Conservation (phyloP, 2,888 invertebrate species). For the Melieria crassipennis region DNA sequence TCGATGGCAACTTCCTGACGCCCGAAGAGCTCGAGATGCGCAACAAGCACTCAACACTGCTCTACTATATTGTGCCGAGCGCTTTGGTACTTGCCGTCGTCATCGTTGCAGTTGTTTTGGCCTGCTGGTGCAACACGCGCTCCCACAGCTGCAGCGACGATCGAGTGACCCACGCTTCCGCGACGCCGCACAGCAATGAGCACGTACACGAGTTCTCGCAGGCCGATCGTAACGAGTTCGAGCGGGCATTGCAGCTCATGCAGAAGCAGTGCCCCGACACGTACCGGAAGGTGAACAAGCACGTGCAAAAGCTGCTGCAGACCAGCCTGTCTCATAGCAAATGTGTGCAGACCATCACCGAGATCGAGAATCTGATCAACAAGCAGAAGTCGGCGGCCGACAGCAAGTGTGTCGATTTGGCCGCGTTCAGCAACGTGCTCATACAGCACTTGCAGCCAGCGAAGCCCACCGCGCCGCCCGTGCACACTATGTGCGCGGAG, state of each 20-base stretch:
- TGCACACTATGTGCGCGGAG: constrained; percentile 6
- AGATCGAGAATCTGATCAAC: constrained; percentile 52
- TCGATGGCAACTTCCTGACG: constrained; percentile 55
- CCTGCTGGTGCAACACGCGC: constrained; percentile 2
- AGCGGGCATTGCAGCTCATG: constrained; percentile 51
- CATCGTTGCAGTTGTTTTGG: constrained; percentile 38
- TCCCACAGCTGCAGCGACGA: constrained; percentile 12
- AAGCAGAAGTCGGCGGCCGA: constrained; percentile 48
- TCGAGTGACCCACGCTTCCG: no score
- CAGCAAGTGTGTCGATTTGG: constrained; percentile 45
- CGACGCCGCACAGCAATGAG: constrained; percentile 8
- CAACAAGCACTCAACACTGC: constrained; percentile 41
- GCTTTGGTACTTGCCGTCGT: constrained; percentile 25
- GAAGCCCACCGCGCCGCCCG: constrained; percentile 44
- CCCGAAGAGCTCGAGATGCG: constrained; percentile 52
- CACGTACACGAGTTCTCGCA: constrained; percentile 52
- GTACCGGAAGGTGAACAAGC: constrained; percentile 50
- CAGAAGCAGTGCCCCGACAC: constrained; percentile 56
- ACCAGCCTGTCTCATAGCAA: constrained; percentile 52
- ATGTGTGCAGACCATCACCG: constrained; percentile 53
- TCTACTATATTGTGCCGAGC: constrained; percentile 14
- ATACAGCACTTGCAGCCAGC: constrained; percentile 51
- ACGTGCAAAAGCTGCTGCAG: constrained; percentile 50
- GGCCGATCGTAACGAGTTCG: constrained; percentile 53
- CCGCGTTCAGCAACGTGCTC: constrained; percentile 55